phyloP scores from a whole-genome alignment of 2,888 invertebrate species.

The Netelia virgata region DNA sequence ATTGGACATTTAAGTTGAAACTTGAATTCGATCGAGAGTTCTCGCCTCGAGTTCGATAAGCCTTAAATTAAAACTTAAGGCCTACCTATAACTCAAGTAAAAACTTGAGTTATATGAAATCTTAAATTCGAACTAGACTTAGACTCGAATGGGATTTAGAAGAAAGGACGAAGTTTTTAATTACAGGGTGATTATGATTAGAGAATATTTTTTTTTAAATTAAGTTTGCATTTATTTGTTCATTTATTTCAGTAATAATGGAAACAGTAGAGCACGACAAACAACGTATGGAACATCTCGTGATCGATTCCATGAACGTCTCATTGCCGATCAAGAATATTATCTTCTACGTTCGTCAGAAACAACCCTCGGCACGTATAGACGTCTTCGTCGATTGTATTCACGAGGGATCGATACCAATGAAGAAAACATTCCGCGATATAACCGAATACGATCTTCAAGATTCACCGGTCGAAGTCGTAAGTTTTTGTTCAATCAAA shows the following conservation, averaged over 20 bases:
- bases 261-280: conserved; percentile 87
- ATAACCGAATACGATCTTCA: conserved; percentile 77
- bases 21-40: too few species aligned
- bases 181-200: too few species aligned
- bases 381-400: conserved; percentile 89
- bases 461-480: conserved; percentile 81
- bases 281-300: conserved; percentile 88
- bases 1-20: too few species aligned
- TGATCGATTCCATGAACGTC: conserved; percentile 87
- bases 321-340: conserved; percentile 87
- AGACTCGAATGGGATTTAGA: too few species aligned
- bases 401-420: conserved; percentile 87
- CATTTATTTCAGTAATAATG: conserved; percentile 87
- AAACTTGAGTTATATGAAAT: too few species aligned
- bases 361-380: conserved; percentile 87
- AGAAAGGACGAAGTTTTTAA: too few species aligned
- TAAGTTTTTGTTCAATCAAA: conserved; percentile 74
- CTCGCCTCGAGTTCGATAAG: too few species aligned
- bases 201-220: too few species aligned
- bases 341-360: conserved; percentile 86
- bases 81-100: too few species aligned
- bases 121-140: too few species aligned
- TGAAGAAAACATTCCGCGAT: conserved; percentile 82
- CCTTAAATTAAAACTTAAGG: too few species aligned
- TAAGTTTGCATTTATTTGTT: not conserved